phyloP scores from a whole-genome alignment of 2,888 invertebrate species.

The Platycnemis pennipes region DNA sequence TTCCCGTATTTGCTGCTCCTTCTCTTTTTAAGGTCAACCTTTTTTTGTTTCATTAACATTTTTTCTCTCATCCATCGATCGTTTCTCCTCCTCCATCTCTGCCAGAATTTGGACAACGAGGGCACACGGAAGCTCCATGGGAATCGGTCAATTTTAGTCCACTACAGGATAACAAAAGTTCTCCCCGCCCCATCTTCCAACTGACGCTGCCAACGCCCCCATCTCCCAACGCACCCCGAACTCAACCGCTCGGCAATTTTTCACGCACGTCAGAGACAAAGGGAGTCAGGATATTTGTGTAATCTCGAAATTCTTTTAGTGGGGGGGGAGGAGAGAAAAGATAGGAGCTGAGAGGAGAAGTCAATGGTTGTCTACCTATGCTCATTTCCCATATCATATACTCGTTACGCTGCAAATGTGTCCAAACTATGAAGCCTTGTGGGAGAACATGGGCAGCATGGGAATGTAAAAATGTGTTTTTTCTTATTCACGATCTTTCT shows the following conservation, averaged over 20 bases:
- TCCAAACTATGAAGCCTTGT: too few species aligned
- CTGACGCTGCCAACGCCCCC: neutral
- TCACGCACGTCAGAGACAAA: neutral
- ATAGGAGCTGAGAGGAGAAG: neutral
- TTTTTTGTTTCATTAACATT: neutral
- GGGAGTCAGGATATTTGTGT: neutral
- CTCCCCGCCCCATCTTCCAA: neutral
- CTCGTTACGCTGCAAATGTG: too few species aligned
- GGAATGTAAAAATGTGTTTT: too few species aligned
- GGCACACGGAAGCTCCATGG: neutral
- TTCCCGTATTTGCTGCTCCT: neutral
- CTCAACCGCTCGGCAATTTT: neutral
- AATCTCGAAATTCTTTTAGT: neutral
- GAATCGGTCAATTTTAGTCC: neutral
- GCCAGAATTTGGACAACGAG: neutral
- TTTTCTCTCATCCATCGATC: neutral
- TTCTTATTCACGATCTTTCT: too few species aligned
- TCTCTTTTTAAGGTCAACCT: neutral
- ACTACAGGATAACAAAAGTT: neutral
- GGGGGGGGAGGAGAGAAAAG: neutral
- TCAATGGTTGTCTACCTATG: neutral
- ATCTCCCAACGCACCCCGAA: neutral
- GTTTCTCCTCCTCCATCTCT: neutral
- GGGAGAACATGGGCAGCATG: too few species aligned
- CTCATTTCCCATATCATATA: too few species aligned